Percentiles rank a stretch among this genome's conserved stretches.
These are phyloP conservation scores for Sinella curviseta DNA, from an alignment of 1,140 invertebrate genomes.

Conservation along the genomic window DNA sequence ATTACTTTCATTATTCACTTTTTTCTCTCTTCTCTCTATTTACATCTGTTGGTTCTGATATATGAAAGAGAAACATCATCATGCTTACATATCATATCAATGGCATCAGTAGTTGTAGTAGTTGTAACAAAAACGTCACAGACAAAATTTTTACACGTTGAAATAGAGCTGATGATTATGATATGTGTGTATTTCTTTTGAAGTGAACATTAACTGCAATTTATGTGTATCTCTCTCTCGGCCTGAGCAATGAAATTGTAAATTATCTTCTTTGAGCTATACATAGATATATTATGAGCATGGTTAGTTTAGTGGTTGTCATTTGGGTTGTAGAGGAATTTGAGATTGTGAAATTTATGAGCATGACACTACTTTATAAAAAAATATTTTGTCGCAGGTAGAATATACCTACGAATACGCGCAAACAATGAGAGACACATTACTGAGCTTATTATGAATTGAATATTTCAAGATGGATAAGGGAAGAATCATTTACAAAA, in stretches of 20 bases:
- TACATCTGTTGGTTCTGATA: not conserved
- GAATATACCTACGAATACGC: too few relatives aligned
- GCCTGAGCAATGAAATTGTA: constrained; percentile 6
- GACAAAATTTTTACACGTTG: not conserved
- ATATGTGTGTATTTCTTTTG: not conserved
- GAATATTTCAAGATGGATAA: not conserved
- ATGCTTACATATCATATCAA: not conserved
- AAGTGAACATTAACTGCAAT: not conserved
- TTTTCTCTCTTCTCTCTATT: not conserved
- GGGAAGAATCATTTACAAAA: not conserved
- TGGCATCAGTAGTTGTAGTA: too few relatives aligned
- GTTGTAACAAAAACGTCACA: not conserved
- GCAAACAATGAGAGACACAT: too few relatives aligned
- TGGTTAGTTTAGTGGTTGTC: not conserved
- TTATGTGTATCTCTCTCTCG: not conserved
- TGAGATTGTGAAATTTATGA: constrained; percentile 5
- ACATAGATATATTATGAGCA: not conserved
- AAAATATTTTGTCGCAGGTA: constrained; percentile 1
- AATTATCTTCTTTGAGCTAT: not conserved
- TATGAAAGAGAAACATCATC: not conserved
- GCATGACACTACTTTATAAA: not conserved
- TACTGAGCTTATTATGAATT: too few relatives aligned
- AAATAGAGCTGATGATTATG: not conserved
- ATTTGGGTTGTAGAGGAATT: constrained; percentile 13
- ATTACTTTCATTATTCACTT: constrained; percentile 4